Conservation (phyloP, 92 coral and sea anemone species). For the Blastomussa wellsi region DNA sequence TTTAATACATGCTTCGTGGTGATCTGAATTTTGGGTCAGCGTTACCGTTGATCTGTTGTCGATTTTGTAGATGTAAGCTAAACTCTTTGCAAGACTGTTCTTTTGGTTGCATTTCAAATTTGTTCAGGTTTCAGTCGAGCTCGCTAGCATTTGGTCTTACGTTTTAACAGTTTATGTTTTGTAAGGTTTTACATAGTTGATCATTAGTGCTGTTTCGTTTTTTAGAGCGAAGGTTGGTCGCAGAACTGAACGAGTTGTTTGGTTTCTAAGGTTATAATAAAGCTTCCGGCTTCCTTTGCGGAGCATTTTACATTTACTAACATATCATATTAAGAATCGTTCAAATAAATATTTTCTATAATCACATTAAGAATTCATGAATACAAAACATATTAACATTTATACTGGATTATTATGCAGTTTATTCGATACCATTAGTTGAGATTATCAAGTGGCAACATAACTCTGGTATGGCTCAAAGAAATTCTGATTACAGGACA, state of each 20-base stretch:
- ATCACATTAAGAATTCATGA: neutral
- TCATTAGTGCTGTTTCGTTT: neutral
- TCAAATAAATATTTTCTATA: neutral
- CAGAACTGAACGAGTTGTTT: neutral
- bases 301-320: neutral
- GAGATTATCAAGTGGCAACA: too few species aligned
- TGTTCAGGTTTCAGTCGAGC: neutral
- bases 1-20: neutral
- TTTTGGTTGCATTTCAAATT: neutral
- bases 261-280: neutral
- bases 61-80: too few species aligned
- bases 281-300: constrained; percentile 33
- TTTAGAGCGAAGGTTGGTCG: neutral
- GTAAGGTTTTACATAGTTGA: neutral
- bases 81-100: too few species aligned
- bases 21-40: neutral
- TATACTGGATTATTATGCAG: too few species aligned
- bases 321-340: neutral
- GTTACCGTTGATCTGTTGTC: neutral
- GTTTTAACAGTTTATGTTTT: too few species aligned
- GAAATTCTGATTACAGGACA: too few species aligned
- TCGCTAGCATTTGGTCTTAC: neutral
- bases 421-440: too few species aligned
- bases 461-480: too few species aligned
- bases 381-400: neutral